Conservation (phyloP, 2,113 vertebrate genomes). For the Pogonocichla stellata region DNA sequence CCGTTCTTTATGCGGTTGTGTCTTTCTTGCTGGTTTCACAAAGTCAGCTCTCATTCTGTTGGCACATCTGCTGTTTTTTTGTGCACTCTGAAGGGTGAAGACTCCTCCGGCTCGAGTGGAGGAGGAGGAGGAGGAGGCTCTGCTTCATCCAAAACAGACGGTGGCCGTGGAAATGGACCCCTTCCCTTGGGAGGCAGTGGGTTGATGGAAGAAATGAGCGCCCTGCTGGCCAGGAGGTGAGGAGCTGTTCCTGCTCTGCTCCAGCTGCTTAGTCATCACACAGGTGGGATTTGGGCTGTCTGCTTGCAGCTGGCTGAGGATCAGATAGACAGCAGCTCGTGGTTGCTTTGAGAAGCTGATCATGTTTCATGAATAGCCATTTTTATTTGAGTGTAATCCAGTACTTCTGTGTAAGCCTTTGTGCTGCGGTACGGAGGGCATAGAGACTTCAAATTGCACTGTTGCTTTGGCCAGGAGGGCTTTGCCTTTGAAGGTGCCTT, state of each 20-base stretch:
- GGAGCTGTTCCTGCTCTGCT: not conserved
- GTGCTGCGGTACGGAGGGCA: not conserved
- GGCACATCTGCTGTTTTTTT: not conserved
- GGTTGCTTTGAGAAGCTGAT: not conserved
- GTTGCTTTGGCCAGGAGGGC: not conserved
- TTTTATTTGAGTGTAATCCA: not conserved
- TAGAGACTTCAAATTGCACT: not conserved
- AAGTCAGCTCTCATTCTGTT: not conserved
- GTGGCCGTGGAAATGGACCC: slow-evolving; percentile 89
- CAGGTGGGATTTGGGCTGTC: not conserved
- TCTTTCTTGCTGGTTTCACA: not conserved
- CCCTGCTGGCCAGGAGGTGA: slow-evolving; percentile 96
- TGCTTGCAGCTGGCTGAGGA: not conserved
- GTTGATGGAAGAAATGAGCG: slow-evolving; percentile 99
- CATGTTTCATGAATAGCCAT: not conserved
- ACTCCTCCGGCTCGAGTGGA: slow-evolving; percentile 76
- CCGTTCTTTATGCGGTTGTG: not conserved
- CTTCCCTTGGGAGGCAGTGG: slow-evolving; percentile 87
- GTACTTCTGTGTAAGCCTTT: slow-evolving; percentile 22
- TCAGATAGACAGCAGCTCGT: not conserved
- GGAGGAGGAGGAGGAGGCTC: slow-evolving; percentile 63
- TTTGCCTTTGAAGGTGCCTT: not conserved
- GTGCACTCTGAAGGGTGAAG: slow-evolving; percentile 80
- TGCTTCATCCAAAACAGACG: slow-evolving; percentile 82
- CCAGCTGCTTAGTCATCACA: not conserved